Conservation (phyloP, 2,888 invertebrate species). For the Chrysolina americana region DNA sequence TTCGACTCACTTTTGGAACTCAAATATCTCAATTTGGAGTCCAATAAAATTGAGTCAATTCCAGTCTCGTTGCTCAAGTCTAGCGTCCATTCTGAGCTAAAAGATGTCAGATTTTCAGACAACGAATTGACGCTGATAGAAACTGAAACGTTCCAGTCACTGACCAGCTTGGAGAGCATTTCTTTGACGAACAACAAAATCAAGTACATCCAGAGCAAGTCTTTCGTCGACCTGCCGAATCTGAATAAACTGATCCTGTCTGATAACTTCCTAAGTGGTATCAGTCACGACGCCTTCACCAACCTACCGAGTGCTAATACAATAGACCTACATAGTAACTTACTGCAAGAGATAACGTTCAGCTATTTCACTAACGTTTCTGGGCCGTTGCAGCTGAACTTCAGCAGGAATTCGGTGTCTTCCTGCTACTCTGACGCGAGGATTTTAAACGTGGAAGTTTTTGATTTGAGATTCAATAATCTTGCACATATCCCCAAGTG, state of each 20-base stretch:
- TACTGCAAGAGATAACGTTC: slow-evolving; percentile 79
- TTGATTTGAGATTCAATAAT: slow-evolving; percentile 81
- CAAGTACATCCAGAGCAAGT: slow-evolving; percentile 77
- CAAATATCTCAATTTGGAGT: slow-evolving; percentile 88
- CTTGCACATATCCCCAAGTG: slow-evolving; percentile 78
- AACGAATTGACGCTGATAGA: slow-evolving; percentile 82
- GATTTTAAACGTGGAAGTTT: slow-evolving; percentile 76
- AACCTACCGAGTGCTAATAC: slow-evolving; percentile 83
- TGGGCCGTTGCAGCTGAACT: slow-evolving; percentile 81
- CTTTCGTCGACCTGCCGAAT: slow-evolving; percentile 84
- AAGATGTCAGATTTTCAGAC: slow-evolving; percentile 86
- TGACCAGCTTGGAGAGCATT: slow-evolving; percentile 78
- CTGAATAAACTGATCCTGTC: slow-evolving; percentile 87
- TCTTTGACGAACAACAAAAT: slow-evolving; percentile 87
- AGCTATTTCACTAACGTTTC: slow-evolving; percentile 80
- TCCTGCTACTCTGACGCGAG: slow-evolving; percentile 69
- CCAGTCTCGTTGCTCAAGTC: slow-evolving; percentile 79
- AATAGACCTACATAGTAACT: slow-evolving; percentile 86
- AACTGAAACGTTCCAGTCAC: slow-evolving; percentile 75
- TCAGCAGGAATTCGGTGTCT: slow-evolving; percentile 80
- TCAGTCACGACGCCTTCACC: slow-evolving; percentile 82
- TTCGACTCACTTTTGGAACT: slow-evolving; percentile 79
- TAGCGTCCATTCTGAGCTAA: slow-evolving; percentile 76
- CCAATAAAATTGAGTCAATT: slow-evolving; percentile 83
- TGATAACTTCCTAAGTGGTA: slow-evolving; percentile 82